Conservation (phyloP, 2,888 invertebrate species). For the Atrina japonica region DNA sequence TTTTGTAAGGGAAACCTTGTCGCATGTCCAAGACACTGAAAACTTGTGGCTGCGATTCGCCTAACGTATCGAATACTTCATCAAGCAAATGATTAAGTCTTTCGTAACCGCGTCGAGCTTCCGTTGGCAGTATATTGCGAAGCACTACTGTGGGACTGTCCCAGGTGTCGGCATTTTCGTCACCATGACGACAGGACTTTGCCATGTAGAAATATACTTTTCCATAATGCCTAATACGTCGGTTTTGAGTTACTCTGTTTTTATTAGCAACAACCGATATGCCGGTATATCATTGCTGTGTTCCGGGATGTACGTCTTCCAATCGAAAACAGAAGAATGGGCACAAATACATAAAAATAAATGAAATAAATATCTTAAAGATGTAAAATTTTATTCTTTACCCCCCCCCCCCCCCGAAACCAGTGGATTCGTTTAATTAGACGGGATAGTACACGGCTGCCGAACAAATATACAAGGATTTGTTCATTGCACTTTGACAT, state of each 20-base stretch:
- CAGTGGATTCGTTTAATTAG: conserved; percentile 14
- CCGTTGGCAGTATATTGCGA: too few species aligned
- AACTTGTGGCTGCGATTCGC: too few species aligned
- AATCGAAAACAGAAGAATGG: neutral
- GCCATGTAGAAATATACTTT: too few species aligned
- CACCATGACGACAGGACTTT: too few species aligned
- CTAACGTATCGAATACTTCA: too few species aligned
- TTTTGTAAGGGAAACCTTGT: too few species aligned
- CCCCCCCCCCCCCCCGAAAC: neutral
- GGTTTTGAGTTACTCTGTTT: too few species aligned
- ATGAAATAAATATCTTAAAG: conserved; percentile 12
- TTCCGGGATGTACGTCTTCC: neutral
- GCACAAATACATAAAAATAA: neutral
- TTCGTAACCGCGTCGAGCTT: too few species aligned
- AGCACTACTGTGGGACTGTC: too few species aligned
- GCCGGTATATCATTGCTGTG: conserved; percentile 14
- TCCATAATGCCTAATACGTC: too few species aligned
- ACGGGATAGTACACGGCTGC: conserved; percentile 9
- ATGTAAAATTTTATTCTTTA: conserved; percentile 6
- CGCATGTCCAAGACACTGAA: too few species aligned
- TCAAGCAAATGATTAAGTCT: too few species aligned
- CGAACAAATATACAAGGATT: conserved; percentile 24
- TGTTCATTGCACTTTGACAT: conserved; percentile 35
- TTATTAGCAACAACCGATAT: neutral
- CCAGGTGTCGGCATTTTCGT: neutral